These are phyloP conservation scores for Amphibalanus amphitrite DNA, from an alignment of 1,140 invertebrate genomes.

Conservation along the genomic window DNA sequence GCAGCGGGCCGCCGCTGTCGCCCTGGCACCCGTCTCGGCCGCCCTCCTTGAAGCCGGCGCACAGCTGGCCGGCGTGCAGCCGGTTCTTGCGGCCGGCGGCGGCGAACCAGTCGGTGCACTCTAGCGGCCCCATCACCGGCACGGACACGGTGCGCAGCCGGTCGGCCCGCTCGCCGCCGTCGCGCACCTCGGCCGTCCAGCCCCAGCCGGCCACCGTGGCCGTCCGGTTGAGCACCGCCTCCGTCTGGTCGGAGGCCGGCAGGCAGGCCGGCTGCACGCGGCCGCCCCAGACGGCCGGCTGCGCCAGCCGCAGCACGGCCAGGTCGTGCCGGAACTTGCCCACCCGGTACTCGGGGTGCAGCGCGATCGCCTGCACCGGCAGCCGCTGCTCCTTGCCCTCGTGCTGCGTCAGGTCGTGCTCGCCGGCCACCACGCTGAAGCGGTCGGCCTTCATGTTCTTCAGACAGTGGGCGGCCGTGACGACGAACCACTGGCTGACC, in stretches of 20 bases:
- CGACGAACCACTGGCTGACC: constrained; percentile 35
- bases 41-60: constrained; percentile 14
- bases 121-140: background rate
- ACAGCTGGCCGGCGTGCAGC: constrained; percentile 7
- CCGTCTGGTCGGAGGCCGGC: background rate
- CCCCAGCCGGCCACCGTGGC: constrained; percentile 9
- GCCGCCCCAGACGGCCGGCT: background rate
- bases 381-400: constrained; percentile 29
- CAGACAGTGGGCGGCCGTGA: constrained; percentile 35
- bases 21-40: constrained; percentile 40
- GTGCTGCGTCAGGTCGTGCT: constrained; percentile 21
- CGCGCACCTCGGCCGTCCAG: background rate
- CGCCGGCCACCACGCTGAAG: constrained; percentile 22
- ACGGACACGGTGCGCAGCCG: constrained; percentile 11
- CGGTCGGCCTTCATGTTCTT: constrained; percentile 8
- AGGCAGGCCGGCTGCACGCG: constrained; percentile 6
- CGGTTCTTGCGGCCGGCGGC: constrained; percentile 9
- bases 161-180: background rate
- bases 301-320: background rate
- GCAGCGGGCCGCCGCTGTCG: constrained; percentile 19
- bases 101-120: background rate
- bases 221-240: background rate
- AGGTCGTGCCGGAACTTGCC: constrained; percentile 3
- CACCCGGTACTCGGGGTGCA: constrained; percentile 29
- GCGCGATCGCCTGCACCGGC: constrained; percentile 22